Evolutionary conservation across 2,888 invertebrate species (phyloP).

Genomic region (Apodemia mormo): DNA sequence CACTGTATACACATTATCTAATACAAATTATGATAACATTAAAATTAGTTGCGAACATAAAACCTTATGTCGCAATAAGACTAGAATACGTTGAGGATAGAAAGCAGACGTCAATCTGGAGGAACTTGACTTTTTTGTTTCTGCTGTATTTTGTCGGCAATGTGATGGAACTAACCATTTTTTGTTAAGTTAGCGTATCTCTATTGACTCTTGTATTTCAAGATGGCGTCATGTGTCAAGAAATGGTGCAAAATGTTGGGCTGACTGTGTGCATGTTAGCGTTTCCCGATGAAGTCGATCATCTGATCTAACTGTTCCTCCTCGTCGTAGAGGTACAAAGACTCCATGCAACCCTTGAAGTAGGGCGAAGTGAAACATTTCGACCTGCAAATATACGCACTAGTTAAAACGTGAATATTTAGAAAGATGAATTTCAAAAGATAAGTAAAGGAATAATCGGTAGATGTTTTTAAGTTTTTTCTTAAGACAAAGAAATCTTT

Average conservation of each 20-base stretch:
- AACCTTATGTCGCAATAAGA: conserved; percentile 72
- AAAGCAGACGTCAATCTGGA: conserved; percentile 73
- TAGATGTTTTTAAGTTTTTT: no score
- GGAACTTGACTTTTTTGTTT: conserved; percentile 59
- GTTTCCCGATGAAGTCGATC: conserved; percentile 89
- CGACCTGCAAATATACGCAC: conserved; percentile 80
- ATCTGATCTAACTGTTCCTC: conserved; percentile 89
- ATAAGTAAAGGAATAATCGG: no score
- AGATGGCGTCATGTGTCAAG: conserved; percentile 52
- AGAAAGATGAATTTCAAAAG: no score
- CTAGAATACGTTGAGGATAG: conserved; percentile 82
- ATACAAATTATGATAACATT: conserved; percentile 67
- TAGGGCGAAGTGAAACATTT: conserved; percentile 90
- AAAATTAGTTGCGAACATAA: conserved; percentile 76
- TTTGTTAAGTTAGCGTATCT: conserved; percentile 41
- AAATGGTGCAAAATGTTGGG: conserved; percentile 52
- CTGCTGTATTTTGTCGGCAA: conserved; percentile 59
- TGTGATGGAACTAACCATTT: conserved; percentile 56
- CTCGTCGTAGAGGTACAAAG: conserved; percentile 89
- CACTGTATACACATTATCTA: conserved; percentile 55
- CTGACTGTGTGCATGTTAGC: conserved; percentile 59
- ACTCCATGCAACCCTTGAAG: conserved; percentile 91
- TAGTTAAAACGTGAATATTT: neutral
- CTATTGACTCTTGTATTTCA: conserved; percentile 48
- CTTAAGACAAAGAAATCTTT: no score